A percentile compares a stretch with the other conserved stretches of the same genome.
These are phyloP conservation scores for Hypotaenidia okinawae DNA, from an alignment of 2,797 vertebrate genomes.

Conservation along the genomic window DNA sequence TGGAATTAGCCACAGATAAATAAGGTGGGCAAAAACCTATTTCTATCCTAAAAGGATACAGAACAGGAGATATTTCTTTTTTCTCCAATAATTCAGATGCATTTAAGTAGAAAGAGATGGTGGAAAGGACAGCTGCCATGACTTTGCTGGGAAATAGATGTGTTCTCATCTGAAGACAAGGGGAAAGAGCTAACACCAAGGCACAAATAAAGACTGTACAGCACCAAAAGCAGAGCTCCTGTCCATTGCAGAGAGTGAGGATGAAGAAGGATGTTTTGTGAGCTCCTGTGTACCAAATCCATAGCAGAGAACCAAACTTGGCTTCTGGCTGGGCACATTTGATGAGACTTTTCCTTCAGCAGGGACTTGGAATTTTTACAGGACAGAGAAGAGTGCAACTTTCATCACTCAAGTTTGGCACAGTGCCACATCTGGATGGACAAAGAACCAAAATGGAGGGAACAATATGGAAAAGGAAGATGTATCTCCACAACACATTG, in stretches of 20 bases:
- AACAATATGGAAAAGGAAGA: not conserved
- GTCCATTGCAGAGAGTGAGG: not conserved
- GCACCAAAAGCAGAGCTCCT: not conserved
- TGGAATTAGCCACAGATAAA: not conserved
- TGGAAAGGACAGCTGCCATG: not conserved
- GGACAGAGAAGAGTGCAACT: not conserved
- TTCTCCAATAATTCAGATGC: not conserved
- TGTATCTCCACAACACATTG: not conserved
- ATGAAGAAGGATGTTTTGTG: not conserved
- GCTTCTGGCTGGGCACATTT: not conserved
- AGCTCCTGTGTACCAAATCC: not conserved
- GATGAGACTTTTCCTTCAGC: not conserved
- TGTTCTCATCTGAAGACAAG: not conserved
- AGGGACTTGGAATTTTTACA: not conserved
- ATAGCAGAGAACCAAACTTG: not conserved
- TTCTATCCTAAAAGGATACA: not conserved
- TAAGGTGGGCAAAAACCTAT: not conserved
- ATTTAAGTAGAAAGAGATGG: not conserved
- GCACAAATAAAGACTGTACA: not conserved
- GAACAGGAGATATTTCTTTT: not conserved
- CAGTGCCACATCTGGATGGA: not conserved
- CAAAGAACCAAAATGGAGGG: not conserved
- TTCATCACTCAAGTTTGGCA: not conserved
- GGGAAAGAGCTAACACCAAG: not conserved
- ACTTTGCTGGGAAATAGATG: not conserved